Conservation (phyloP, 2,113 vertebrate species). For the Cyprinus carpio region DNA sequence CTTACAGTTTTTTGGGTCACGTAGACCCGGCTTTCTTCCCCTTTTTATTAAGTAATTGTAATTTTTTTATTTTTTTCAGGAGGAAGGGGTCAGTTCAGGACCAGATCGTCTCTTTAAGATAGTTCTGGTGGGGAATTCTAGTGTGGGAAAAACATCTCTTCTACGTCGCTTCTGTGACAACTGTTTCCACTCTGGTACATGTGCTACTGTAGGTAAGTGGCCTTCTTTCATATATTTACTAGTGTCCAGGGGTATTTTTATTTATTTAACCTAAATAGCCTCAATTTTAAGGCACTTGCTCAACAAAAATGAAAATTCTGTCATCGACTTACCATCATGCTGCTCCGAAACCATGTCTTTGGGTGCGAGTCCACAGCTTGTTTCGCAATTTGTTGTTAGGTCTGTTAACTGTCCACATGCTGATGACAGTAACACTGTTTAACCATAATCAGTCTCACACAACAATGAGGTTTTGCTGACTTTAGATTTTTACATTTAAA, state of each 20-base stretch:
- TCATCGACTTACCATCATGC: neutral
- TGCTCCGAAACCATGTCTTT: neutral
- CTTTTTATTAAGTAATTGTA: neutral
- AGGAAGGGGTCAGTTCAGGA: slow-evolving; percentile 63
- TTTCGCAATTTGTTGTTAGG: slow-evolving; percentile 16
- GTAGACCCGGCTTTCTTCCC: neutral
- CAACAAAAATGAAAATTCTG: neutral
- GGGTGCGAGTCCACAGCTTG: neutral
- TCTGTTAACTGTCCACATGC: neutral
- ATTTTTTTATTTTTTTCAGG: slow-evolving; percentile 66
- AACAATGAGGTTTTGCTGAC: slow-evolving; percentile 9
- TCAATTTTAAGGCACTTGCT: neutral
- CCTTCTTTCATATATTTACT: neutral
- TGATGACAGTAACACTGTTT: slow-evolving; percentile 19
- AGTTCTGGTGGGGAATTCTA: slow-evolving; percentile 87
- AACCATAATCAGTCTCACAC: neutral
- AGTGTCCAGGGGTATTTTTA: neutral
- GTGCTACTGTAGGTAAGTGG: slow-evolving; percentile 84
- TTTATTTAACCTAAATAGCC: neutral
- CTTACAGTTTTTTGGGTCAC: neutral
- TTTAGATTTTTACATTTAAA: neutral
- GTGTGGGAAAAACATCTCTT: slow-evolving; percentile 91
- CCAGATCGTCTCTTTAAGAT: slow-evolving; percentile 91
- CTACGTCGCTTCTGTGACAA: slow-evolving; percentile 84
- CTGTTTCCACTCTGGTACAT: slow-evolving; percentile 78